Evolutionary conservation across 2,797 vertebrate species (phyloP).

Genomic region (Artibeus jamaicensis): DNA sequence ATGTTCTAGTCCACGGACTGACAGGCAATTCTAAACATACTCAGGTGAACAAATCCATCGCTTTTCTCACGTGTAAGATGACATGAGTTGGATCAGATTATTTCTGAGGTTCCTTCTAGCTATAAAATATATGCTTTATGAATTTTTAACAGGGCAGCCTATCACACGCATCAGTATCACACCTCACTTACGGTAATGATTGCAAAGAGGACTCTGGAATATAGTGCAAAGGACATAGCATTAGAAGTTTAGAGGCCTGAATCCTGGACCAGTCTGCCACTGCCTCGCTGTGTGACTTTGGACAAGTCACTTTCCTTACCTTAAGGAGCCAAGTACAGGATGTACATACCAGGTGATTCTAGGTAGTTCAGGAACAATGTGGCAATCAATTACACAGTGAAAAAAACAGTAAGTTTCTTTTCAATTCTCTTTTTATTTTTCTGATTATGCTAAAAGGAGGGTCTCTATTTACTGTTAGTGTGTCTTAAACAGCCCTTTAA

Average conservation of each 20-base stretch:
- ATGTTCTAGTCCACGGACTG: neutral
- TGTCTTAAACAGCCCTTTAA: neutral
- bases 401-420: constrained; percentile 24
- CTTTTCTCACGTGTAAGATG: constrained; percentile 22
- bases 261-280: neutral
- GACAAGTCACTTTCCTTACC: neutral
- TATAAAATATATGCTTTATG: neutral
- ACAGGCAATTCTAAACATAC: constrained; percentile 20
- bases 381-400: neutral
- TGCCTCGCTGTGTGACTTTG: neutral
- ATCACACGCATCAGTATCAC: neutral
- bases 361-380: neutral
- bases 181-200: neutral
- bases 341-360: neutral
- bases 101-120: neutral
- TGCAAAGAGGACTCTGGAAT: neutral
- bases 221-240: neutral
- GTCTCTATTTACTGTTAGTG: neutral
- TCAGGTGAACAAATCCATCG: neutral
- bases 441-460: neutral
- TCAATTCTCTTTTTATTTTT: neutral
- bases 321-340: neutral
- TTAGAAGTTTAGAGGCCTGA: neutral
- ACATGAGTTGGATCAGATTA: neutral
- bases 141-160: neutral